Evolutionary conservation across 2,113 vertebrate genomes (phyloP).

Genomic region (Bombycilla garrulus): DNA sequence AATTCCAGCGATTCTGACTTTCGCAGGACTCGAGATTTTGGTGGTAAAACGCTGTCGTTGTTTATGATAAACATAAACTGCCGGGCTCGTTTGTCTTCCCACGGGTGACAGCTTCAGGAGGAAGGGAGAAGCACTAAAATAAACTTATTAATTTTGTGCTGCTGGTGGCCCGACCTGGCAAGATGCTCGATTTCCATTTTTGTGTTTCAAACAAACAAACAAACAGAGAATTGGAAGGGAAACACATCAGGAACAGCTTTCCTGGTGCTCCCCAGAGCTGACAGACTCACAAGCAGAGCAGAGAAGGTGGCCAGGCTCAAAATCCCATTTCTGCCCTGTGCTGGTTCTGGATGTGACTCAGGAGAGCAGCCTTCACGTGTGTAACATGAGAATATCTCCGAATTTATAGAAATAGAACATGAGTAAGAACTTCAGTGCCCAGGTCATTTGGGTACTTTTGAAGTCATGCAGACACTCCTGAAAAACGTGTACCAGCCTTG

Average conservation of each 20-base stretch:
- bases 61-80: not conserved
- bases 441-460: constrained; percentile 17
- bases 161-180: not conserved
- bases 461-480: constrained; percentile 27
- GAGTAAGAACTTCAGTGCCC: constrained; percentile 28
- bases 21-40: not conserved
- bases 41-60: not conserved
- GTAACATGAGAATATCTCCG: not conserved
- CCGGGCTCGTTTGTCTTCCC: not conserved
- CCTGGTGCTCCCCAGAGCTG: not conserved
- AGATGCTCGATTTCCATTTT: not conserved
- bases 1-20: accelerated
- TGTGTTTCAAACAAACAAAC: not conserved
- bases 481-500: not conserved
- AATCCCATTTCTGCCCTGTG: not conserved
- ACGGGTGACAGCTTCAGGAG: not conserved
- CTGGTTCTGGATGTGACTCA: not conserved
- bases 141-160: not conserved
- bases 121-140: not conserved
- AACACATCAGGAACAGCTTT: accelerated
- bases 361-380: not conserved
- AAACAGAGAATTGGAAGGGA: not conserved
- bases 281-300: accelerated
- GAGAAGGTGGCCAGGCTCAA: not conserved
- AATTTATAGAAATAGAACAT: not conserved